Conservation (phyloP, 2,888 invertebrate species). For the Eucriotettix oculatus region DNA sequence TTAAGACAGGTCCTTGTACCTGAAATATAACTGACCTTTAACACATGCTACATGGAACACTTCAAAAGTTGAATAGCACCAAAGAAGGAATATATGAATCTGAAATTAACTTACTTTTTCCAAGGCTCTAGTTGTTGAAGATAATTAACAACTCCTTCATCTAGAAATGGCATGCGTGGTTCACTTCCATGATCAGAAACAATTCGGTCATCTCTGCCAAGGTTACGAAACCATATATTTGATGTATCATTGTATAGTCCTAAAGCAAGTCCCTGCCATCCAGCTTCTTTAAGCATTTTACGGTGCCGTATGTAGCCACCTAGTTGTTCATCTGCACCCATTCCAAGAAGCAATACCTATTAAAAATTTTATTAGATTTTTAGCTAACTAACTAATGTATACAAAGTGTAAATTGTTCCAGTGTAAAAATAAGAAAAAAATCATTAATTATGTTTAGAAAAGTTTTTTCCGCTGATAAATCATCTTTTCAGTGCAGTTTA, state of each 20-base stretch:
- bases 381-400: neutral
- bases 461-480: too few species aligned
- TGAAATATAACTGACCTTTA: too few species aligned
- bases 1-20: too few species aligned
- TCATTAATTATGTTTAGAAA: neutral
- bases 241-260: slow-evolving; percentile 65
- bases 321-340: slow-evolving; percentile 94
- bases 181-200: slow-evolving; percentile 78
- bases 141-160: slow-evolving; percentile 28
- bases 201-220: slow-evolving; percentile 88
- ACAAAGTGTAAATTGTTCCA: neutral
- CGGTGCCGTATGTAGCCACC: slow-evolving; percentile 87
- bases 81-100: too few species aligned
- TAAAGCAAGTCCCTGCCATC: slow-evolving; percentile 34
- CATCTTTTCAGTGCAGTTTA: too few species aligned
- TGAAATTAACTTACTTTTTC: slow-evolving; percentile 13
- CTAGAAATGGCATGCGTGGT: slow-evolving; percentile 31
- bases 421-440: too few species aligned
- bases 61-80: too few species aligned
- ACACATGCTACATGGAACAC: too few species aligned
- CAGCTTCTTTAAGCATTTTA: slow-evolving; percentile 42
- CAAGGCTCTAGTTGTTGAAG: slow-evolving; percentile 45
- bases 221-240: slow-evolving; percentile 75
- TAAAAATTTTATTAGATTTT: slow-evolving; percentile 8
- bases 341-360: slow-evolving; percentile 52